Percentiles rank a stretch among this genome's conserved stretches.
phyloP scores from a whole-genome alignment of 2,797 vertebrate species.

The Urosaurus nigricauda region DNA sequence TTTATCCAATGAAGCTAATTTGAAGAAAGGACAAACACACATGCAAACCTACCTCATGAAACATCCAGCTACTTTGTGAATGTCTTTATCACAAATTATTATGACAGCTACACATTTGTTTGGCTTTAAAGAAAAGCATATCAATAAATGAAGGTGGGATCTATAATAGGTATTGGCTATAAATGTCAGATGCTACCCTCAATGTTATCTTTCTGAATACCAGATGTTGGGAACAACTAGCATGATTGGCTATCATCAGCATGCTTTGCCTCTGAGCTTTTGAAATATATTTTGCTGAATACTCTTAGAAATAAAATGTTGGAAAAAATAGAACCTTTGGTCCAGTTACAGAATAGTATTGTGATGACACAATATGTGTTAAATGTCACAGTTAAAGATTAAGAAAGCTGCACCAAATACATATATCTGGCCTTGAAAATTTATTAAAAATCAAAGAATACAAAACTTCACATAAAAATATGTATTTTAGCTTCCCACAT shows the following conservation, averaged over 20 bases:
- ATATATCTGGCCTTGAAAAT: slow-evolving; percentile 84
- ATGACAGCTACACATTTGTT: neutral
- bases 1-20: neutral
- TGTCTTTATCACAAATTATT: neutral
- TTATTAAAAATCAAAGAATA: slow-evolving; percentile 99
- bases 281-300: neutral
- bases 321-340: neutral
- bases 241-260: neutral
- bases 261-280: neutral
- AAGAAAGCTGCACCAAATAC: slow-evolving; percentile 26
- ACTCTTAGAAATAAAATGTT: neutral
- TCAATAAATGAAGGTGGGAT: neutral
- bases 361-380: neutral
- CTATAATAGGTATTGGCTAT: neutral
- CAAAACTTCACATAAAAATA: slow-evolving; percentile 99
- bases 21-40: too few species aligned
- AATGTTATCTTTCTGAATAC: neutral
- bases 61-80: neutral
- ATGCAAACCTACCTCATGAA: neutral
- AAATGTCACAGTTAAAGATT: neutral
- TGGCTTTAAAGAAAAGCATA: neutral
- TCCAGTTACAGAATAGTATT: neutral
- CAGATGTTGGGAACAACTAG: neutral
- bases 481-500: slow-evolving; percentile 84
- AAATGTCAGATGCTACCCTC: neutral